A percentile compares a stretch with the other conserved stretches of the same genome.
Evolutionary conservation across 1,140 invertebrate species (phyloP).

Genomic region (Stenopsyche tienmushanensis): DNA sequence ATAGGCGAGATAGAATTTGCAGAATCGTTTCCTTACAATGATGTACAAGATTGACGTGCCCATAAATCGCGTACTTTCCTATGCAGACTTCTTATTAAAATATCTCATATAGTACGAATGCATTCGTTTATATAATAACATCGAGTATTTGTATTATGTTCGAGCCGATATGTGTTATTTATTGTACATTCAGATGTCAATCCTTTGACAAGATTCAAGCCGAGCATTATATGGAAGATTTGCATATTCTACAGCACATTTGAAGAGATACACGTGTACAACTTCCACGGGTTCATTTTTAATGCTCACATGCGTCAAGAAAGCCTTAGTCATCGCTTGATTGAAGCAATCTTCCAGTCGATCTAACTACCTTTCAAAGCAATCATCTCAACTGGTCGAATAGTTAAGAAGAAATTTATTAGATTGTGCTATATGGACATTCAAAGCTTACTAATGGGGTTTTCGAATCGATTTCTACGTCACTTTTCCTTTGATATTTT

Average conservation of each 20-base stretch:
- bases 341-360: not conserved
- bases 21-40: too few relatives aligned
- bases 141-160: not conserved
- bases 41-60: too few relatives aligned
- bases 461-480: not conserved
- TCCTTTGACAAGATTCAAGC: not conserved
- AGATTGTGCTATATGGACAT: not conserved
- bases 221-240: not conserved
- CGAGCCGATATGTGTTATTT: too few relatives aligned
- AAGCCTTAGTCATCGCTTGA: not conserved
- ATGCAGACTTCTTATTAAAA: not conserved
- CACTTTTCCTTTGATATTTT: slow-evolving; percentile 3
- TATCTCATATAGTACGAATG: not conserved
- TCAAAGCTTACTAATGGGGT: not conserved
- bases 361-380: not conserved
- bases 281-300: not conserved
- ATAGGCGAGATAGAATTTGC: too few relatives aligned
- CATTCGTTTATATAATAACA: not conserved
- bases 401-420: too few relatives aligned
- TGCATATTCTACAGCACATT: too few relatives aligned
- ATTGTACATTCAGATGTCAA: not conserved
- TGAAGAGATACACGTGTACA: too few relatives aligned
- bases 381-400: not conserved
- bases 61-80: not conserved
- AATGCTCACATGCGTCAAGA: not conserved